Evolutionary conservation across 2,797 vertebrate genomes (phyloP).

Genomic region (Sus cebifrons): DNA sequence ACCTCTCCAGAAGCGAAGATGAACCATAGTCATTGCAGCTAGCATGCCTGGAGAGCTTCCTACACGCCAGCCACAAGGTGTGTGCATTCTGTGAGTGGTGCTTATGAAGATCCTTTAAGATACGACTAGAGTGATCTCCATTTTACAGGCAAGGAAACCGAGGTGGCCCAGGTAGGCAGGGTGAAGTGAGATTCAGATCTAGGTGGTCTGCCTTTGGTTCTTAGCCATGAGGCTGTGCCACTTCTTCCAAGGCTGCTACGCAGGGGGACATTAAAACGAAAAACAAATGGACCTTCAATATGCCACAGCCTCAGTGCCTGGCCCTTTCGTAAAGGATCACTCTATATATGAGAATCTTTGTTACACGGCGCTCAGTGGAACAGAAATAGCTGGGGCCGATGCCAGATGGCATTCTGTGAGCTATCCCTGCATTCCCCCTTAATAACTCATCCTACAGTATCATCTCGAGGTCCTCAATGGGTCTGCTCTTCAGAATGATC

Average conservation of each 20-base stretch:
- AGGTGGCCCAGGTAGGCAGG: neutral
- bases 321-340: neutral
- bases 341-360: neutral
- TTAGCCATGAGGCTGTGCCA: too few species aligned
- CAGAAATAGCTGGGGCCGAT: neutral
- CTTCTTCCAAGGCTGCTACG: neutral
- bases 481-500: neutral
- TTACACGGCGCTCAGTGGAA: neutral
- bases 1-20: neutral
- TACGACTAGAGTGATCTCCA: neutral
- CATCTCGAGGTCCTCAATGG: neutral
- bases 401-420: neutral
- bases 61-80: neutral
- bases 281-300: neutral
- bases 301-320: rapidly evolving
- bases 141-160: neutral
- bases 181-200: neutral
- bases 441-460: neutral
- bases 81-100: neutral
- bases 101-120: neutral
- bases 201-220: neutral
- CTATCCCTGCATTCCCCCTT: neutral
- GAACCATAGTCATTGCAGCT: neutral
- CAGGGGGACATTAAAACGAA: neutral
- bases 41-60: neutral